phyloP scores from a whole-genome alignment of 2,888 invertebrate species.

The Cantharis rufa region DNA sequence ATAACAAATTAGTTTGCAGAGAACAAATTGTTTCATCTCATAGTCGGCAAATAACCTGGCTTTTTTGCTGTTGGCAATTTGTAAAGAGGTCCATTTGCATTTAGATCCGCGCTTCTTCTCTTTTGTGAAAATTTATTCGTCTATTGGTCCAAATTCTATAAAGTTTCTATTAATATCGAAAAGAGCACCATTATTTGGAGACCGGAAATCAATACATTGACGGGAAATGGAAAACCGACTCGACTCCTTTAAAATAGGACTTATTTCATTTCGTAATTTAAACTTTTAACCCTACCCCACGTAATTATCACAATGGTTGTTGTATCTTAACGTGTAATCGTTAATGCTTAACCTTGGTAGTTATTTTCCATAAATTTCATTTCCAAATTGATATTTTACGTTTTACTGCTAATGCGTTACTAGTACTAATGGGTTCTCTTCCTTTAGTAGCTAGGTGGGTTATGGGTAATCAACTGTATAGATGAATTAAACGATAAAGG shows the following conservation, averaged over 20 bases:
- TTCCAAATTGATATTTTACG: background rate
- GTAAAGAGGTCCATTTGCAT: constrained; percentile 5
- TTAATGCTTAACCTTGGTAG: background rate
- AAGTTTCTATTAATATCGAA: constrained; percentile 11
- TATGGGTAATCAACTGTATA: background rate
- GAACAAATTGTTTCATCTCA: constrained; percentile 7
- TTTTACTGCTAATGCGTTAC: background rate
- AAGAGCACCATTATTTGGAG: constrained; percentile 18
- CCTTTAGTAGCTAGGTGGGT: background rate
- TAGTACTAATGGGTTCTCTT: background rate
- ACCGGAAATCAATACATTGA: constrained; percentile 31
- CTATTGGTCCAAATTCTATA: constrained; percentile 5
- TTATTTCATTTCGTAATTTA: constrained; percentile 11
- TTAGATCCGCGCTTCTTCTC: background rate
- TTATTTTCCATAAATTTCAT: background rate
- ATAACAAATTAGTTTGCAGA: background rate
- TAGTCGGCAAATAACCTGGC: constrained; percentile 6
- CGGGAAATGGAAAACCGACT: constrained; percentile 14
- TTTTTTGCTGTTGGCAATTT: constrained; percentile 13
- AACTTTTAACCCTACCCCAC: background rate
- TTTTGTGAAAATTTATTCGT: constrained; percentile 14
- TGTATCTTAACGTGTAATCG: background rate
- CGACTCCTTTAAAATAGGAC: constrained; percentile 15
- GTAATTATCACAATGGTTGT: background rate
- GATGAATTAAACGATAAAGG: background rate